phyloP scores from a whole-genome alignment of 2,888 invertebrate genomes.

The Incurvaria masculella region DNA sequence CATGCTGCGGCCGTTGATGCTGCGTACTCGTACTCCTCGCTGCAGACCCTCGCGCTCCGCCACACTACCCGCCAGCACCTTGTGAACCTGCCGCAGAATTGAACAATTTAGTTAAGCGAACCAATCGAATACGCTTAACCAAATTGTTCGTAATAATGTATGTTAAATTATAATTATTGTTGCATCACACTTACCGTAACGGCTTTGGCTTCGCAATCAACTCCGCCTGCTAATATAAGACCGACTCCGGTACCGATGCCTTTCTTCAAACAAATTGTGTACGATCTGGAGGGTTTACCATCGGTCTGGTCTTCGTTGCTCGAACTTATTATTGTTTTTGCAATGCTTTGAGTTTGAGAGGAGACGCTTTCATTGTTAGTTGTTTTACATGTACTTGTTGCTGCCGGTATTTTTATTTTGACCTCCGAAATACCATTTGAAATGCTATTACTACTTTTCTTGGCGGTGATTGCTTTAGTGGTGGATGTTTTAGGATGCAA shows the following conservation, averaged over 20 bases:
- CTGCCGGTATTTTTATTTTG: conserved; percentile 10
- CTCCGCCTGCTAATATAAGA: conserved; percentile 83
- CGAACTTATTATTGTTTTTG: background rate
- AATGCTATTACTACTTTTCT: background rate
- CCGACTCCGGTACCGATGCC: conserved; percentile 68
- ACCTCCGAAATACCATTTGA: background rate
- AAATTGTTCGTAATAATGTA: too few species aligned
- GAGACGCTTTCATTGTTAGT: background rate
- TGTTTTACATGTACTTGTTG: background rate
- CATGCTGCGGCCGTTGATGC: conserved; percentile 84
- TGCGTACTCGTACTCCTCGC: conserved; percentile 83
- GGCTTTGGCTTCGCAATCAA: conserved; percentile 89
- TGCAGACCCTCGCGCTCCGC: conserved; percentile 86
- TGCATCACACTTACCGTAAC: conserved; percentile 77
- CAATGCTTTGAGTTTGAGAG: background rate
- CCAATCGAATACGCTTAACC: too few species aligned
- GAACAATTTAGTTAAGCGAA: too few species aligned
- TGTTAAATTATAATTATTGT: conserved; percentile 3
- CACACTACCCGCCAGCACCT: conserved; percentile 80
- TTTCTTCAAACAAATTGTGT: conserved; percentile 30
- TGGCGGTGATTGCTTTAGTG: background rate
- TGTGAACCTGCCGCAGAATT: conserved; percentile 67
- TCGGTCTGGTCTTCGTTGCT: background rate
- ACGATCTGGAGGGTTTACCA: background rate
- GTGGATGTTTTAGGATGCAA: background rate